Base-by-base conservation (phyloP, 2,888 invertebrate genomes). In the Leucophenga maculata region DNA sequence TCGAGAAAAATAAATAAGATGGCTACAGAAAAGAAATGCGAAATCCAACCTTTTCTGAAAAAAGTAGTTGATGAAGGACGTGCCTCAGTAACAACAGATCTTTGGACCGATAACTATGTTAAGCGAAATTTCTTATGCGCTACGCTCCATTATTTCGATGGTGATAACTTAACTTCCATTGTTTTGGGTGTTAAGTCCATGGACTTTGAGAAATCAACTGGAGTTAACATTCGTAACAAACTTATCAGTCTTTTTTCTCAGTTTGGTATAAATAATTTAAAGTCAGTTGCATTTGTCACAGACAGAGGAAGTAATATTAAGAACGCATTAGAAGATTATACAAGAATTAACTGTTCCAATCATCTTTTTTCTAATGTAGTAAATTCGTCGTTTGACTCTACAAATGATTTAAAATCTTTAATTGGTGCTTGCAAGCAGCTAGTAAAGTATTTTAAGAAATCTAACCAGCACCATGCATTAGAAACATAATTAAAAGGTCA, bases 381-480 rank as follows among this genome's bases (percentile, higher is more conserved):
- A 60, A 52, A 70, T 59, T 68, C 67, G 60, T 48, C 69, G 18
- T 68, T 66, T 57, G 26, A 22, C 39, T 55, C 67, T 67, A 57
- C 68, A 65, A 48, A 55, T 52, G 68, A 68, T 46, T 48, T 68
- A 48, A 16, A 22, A 44, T 62, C 69, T 48, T 64, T 65, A 52
- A 57, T 57, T 48, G 60, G 39, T 46, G 67, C 54, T 50, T 72
- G 71, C 67, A 72, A 65, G 59, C 57, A 70, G 62, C 52, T 70
- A 31, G 46, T 71, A 16, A 73, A 50, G 32, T 73, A 68, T 65
- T 73, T 73, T 22, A 73, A 73, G 20, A 71, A 73, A 69, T 31
- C 66, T 31, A 70, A 70, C 32, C 59, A 69, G 44, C 67, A 70
- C 50, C 55, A 64, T 39, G 59, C 44, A 54, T 60, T 73, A 57